These are phyloP conservation scores for Leptodactylus fuscus DNA, from an alignment of 2,113 vertebrate genomes.

Conservation along the genomic window DNA sequence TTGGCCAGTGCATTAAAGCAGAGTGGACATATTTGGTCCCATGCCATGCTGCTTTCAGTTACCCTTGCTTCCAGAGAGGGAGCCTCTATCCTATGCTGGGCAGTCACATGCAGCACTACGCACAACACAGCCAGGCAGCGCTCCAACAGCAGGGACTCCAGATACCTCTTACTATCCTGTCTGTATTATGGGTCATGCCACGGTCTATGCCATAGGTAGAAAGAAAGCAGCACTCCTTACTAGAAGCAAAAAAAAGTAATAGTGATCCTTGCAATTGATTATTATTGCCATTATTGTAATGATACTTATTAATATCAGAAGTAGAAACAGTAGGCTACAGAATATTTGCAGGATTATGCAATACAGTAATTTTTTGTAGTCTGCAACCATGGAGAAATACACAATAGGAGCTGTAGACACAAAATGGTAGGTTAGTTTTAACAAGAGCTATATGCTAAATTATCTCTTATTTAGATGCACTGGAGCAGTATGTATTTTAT, in stretches of 20 bases:
- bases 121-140: not conserved
- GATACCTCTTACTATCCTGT: not conserved
- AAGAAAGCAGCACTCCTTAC: not conserved
- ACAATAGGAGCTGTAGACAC: too few relatives aligned
- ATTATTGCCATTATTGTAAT: not conserved
- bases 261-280: not conserved
- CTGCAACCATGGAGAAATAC: too few relatives aligned
- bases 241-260: not conserved
- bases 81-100: not conserved
- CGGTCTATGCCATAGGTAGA: not conserved
- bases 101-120: constrained; percentile 11
- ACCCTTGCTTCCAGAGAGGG: constrained; percentile 20
- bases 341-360: too few relatives aligned
- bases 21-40: constrained; percentile 38
- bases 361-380: too few relatives aligned
- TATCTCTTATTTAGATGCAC: too few relatives aligned
- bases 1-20: constrained; percentile 38
- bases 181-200: constrained; percentile 15
- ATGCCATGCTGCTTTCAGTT: constrained; percentile 33
- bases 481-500: too few relatives aligned
- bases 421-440: too few relatives aligned
- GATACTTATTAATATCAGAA: not conserved
- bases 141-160: not conserved
- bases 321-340: too few relatives aligned
- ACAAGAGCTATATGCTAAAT: too few relatives aligned